A percentile compares a stretch with the other conserved stretches of the same genome.
Evolutionary conservation across 2,113 vertebrate species (phyloP).

Genomic region (Ginglymostoma cirratum): DNA sequence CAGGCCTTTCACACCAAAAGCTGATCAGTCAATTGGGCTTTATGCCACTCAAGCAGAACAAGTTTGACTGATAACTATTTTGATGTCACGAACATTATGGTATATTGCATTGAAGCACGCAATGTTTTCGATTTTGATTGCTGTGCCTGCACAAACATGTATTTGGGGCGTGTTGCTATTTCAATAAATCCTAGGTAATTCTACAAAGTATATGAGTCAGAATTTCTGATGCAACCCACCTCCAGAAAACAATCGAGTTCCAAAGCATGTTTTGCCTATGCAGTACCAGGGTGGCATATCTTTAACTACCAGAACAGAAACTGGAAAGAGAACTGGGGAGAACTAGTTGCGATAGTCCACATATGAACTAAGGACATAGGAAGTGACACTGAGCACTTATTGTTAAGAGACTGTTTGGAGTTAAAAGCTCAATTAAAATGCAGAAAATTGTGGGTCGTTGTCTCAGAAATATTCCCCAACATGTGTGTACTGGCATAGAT

Average conservation of each 20-base stretch:
- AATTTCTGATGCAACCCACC: background rate
- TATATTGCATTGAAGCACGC: conserved; percentile 11
- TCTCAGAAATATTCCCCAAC: background rate
- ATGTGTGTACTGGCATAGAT: background rate
- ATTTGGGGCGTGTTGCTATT: background rate
- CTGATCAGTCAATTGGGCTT: conserved; percentile 44
- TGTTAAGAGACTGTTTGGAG: background rate
- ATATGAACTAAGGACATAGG: background rate
- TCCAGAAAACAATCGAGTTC: background rate
- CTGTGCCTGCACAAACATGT: background rate
- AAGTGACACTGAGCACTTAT: background rate
- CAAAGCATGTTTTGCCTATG: background rate
- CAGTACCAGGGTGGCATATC: background rate
- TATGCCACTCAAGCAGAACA: conserved; percentile 47
- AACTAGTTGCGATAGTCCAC: background rate
- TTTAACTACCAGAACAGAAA: background rate
- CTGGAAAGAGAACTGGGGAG: background rate
- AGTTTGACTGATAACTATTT: conserved; percentile 41
- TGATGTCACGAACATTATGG: conserved; percentile 45
- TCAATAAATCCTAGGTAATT: background rate
- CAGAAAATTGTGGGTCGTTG: background rate
- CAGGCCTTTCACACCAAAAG: conserved; percentile 43
- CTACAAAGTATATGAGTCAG: background rate
- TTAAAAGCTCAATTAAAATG: background rate
- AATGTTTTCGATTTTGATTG: background rate